These are phyloP conservation scores for Charanyca ferruginea DNA, from an alignment of 2,888 invertebrate genomes.

Conservation along the genomic window DNA sequence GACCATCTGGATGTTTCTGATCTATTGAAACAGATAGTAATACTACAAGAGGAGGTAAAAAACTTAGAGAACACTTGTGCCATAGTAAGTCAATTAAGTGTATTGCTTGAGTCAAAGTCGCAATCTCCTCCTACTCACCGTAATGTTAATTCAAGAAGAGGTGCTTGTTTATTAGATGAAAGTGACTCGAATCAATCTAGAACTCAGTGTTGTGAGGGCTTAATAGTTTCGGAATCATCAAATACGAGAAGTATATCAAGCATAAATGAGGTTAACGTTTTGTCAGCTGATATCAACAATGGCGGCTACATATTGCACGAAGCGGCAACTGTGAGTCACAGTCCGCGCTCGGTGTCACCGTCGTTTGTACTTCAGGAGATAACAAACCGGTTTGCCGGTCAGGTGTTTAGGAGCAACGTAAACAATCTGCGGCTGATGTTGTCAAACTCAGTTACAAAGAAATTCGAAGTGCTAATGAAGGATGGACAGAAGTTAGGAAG, in stretches of 20 bases:
- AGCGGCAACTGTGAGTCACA: not conserved
- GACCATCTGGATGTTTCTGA: not conserved
- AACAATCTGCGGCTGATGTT: conserved; percentile 1
- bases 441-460: no score
- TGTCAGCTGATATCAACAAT: conserved; percentile 3
- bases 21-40: not conserved
- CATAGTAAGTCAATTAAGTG: no score
- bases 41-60: no score
- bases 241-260: not conserved
- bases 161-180: no score
- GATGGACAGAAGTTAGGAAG: not conserved
- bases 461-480: not conserved
- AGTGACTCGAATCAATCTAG: no score
- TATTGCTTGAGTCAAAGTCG: no score
- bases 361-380: not conserved
- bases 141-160: no score
- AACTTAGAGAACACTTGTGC: no score
- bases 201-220: no score
- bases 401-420: not conserved
- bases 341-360: not conserved
- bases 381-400: conserved; percentile 3
- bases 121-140: no score
- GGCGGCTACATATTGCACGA: conserved; percentile 1
- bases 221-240: not conserved
- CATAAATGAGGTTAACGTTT: not conserved